Evolutionary conservation across 2,888 invertebrate genomes (phyloP).

Genomic region (Criorhina ranunculi): DNA sequence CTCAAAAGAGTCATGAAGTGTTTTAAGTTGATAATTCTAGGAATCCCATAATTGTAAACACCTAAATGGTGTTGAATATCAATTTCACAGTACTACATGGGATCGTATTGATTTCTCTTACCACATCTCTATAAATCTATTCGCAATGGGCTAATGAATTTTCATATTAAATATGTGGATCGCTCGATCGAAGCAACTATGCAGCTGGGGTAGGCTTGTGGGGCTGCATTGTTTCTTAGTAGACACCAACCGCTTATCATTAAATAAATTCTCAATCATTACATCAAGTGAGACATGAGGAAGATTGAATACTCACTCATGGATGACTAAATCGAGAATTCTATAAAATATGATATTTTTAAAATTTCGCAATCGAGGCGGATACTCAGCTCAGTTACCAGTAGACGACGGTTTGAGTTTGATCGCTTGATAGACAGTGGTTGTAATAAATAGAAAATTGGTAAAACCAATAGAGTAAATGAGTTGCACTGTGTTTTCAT

Average conservation of each 20-base stretch:
- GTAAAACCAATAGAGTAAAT: slow-evolving; percentile 20
- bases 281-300: slow-evolving; percentile 56
- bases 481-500: not conserved
- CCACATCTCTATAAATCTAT: slow-evolving; percentile 58
- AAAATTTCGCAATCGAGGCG: slow-evolving; percentile 49
- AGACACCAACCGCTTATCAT: slow-evolving; percentile 61
- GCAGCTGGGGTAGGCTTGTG: slow-evolving; percentile 29
- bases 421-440: slow-evolving; percentile 44
- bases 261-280: slow-evolving; percentile 42
- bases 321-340: slow-evolving; percentile 51
- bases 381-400: slow-evolving; percentile 48
- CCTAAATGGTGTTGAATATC: slow-evolving; percentile 45
- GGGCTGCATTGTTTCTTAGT: slow-evolving; percentile 25
- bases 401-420: slow-evolving; percentile 49
- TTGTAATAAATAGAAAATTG: slow-evolving; percentile 27
- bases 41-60: slow-evolving; percentile 25
- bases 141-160: slow-evolving; percentile 50
- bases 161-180: slow-evolving; percentile 41
- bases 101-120: slow-evolving; percentile 52
- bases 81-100: slow-evolving; percentile 43
- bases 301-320: slow-evolving; percentile 60
- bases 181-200: slow-evolving; percentile 29
- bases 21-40: slow-evolving; percentile 2
- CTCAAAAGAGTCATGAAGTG: not conserved
- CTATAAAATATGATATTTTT: slow-evolving; percentile 51